phyloP scores from a whole-genome alignment of 2,888 invertebrate species.

The Uloborus plumipes region DNA sequence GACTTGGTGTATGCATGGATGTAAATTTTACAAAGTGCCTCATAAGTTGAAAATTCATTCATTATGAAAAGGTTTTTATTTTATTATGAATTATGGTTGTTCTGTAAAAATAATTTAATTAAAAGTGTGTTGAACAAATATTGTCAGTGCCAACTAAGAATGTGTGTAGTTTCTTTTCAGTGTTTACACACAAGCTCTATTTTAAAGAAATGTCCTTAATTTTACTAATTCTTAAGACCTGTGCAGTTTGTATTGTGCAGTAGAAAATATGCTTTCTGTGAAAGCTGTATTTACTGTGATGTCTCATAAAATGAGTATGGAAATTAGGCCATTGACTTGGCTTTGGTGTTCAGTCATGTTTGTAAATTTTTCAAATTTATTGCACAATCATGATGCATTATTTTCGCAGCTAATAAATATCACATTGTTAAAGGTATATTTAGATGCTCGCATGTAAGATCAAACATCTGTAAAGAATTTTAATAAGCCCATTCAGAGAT shows the following conservation, averaged over 20 bases:
- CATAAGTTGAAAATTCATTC: too few relatives aligned
- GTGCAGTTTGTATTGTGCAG: constrained; percentile 57
- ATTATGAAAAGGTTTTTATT: too few relatives aligned
- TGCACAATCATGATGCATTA: constrained; percentile 59
- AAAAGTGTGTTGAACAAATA: too few relatives aligned
- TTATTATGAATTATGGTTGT: too few relatives aligned
- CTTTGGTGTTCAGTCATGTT: constrained; percentile 58
- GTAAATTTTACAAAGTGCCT: too few relatives aligned
- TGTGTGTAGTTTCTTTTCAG: background rate
- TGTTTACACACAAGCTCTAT: background rate
- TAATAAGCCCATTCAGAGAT: too few relatives aligned
- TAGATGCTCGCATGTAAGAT: background rate
- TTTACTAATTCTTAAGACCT: constrained; percentile 19
- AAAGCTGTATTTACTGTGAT: constrained; percentile 60
- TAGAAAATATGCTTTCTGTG: constrained; percentile 58
- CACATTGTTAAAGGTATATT: constrained; percentile 26
- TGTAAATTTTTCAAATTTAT: constrained; percentile 55
- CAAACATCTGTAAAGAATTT: too few relatives aligned
- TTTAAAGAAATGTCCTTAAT: background rate
- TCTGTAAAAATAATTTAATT: too few relatives aligned
- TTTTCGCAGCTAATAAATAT: constrained; percentile 43
- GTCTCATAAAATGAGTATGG: constrained; percentile 52
- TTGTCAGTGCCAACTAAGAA: too few relatives aligned
- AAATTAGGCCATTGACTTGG: constrained; percentile 40
- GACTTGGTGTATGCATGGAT: too few relatives aligned